Evolutionary conservation across 2,797 vertebrate genomes (phyloP), one percentile per base, ranked within the genome.

Genomic region (Harpagifer antarcticus): DNA sequence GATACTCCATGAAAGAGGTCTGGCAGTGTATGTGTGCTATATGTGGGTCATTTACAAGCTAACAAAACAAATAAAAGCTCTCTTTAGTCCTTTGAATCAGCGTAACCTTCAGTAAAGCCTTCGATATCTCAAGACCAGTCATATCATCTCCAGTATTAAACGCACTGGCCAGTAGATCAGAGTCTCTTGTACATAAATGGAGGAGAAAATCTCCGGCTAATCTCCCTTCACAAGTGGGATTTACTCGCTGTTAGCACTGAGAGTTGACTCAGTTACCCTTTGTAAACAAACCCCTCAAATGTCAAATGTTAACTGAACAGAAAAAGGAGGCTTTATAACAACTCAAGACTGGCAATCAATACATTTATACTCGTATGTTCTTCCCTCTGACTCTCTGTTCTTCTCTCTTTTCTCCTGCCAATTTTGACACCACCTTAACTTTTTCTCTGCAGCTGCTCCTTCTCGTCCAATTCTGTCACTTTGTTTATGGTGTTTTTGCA

Each of bases 221-320:
- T 84, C 76, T 73, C 15, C 10, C 49, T 9, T 72, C 59, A 62
- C 53, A 23, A 58, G 62, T 55, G 52, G 58, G 72, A 60, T 79
- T 82, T 76, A 17, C 44, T 69, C 19, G 23, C 33, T 64, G 11
- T 52, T 53, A 23, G 14, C 42, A 33, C 20, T 40, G 20, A 6
- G 48, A 73, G 17, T 57, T 75, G 65, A 71, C 68, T 59, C 49
- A 71, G 48, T 66, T 52, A 83, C 70, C 68, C 37, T 78, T 79
- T 55, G 33, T 23, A 52, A 74, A 76, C 45, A 77, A 75, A 68
- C 56, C 16, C 60, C 72, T 85, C 58, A 73, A 52, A 76, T 70
- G 73, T 74, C 59, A 71, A 1, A 9, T 16, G 8, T 43, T 47
- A 2, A 14, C 3, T 0, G 17, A 59, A 42, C 44, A 23, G 60